phyloP scores from a whole-genome alignment of 2,797 vertebrate species.

The Aeoliscus strigatus region DNA sequence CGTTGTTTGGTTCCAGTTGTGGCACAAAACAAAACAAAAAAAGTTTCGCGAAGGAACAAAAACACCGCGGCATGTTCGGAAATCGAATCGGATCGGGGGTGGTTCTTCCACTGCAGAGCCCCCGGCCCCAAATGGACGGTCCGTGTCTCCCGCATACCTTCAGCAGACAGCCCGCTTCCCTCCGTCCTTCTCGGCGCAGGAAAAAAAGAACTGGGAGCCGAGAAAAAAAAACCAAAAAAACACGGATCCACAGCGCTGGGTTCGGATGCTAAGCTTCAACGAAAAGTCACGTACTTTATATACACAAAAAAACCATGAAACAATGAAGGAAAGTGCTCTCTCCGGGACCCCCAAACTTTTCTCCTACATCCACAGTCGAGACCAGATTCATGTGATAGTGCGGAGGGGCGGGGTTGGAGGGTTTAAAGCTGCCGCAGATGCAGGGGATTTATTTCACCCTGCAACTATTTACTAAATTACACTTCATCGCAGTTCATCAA shows the following conservation, averaged over 20 bases:
- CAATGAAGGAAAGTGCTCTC: slow-evolving; percentile 33
- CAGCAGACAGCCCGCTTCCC: slow-evolving; percentile 61
- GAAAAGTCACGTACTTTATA: neutral
- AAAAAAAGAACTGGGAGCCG: slow-evolving; percentile 31
- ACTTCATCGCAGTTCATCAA: no score
- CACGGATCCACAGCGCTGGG: slow-evolving; percentile 5
- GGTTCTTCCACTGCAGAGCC: no score
- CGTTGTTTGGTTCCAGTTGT: no score
- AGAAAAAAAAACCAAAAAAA: no score
- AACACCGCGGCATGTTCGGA: no score
- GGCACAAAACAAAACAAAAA: no score
- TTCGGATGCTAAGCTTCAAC: slow-evolving; percentile 16
- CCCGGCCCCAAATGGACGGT: no score
- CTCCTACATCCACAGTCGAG: slow-evolving; percentile 57
- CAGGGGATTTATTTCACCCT: slow-evolving; percentile 39
- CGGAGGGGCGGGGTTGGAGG: slow-evolving; percentile 66
- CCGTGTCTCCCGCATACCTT: slow-evolving; percentile 74
- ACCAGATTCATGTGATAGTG: slow-evolving; percentile 74
- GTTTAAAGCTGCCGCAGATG: slow-evolving; percentile 72
- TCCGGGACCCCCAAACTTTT: slow-evolving; percentile 62
- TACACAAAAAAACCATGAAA: neutral
- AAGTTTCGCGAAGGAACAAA: no score
- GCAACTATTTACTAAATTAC: no score
- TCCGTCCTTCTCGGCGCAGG: no score
- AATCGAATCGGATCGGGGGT: no score